phyloP scores from a whole-genome alignment of 1,140 invertebrate species.

The Ganaspis sp. region DNA sequence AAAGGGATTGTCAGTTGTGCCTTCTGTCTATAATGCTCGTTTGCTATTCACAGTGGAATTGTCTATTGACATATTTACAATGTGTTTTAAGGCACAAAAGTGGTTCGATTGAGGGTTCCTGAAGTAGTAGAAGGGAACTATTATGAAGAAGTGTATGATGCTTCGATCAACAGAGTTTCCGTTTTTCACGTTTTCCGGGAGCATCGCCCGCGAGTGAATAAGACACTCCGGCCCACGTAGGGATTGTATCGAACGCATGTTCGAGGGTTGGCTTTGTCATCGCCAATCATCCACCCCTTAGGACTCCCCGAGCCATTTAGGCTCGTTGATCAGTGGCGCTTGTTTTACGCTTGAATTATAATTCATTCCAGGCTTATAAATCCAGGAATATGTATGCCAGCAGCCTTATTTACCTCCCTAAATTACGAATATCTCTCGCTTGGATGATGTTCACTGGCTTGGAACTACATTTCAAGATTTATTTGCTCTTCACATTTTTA shows the following conservation, averaged over 20 bases:
- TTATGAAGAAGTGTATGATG: not conserved
- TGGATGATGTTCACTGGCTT: not conserved
- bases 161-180: not conserved
- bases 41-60: not conserved
- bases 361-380: slow-evolving; percentile 35
- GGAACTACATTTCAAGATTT: not conserved
- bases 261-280: slow-evolving; percentile 53
- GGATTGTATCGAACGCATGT: slow-evolving; percentile 50
- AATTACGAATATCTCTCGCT: not conserved
- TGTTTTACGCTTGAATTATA: slow-evolving; percentile 53
- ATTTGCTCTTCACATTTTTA: too few species aligned
- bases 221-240: slow-evolving; percentile 46
- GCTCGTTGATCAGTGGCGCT: slow-evolving; percentile 51
- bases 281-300: slow-evolving; percentile 49
- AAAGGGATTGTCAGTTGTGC: too few species aligned
- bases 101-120: not conserved
- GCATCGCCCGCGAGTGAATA: slow-evolving; percentile 36
- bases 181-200: not conserved
- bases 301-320: slow-evolving; percentile 51
- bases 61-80: not conserved
- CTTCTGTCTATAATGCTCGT: not conserved
- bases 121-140: not conserved
- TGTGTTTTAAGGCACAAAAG: not conserved
- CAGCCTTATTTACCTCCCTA: not conserved
- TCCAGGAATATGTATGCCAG: not conserved